Evolutionary conservation across 92 coral and sea anemone genomes (phyloP).

Genomic region (Bergia sp.): DNA sequence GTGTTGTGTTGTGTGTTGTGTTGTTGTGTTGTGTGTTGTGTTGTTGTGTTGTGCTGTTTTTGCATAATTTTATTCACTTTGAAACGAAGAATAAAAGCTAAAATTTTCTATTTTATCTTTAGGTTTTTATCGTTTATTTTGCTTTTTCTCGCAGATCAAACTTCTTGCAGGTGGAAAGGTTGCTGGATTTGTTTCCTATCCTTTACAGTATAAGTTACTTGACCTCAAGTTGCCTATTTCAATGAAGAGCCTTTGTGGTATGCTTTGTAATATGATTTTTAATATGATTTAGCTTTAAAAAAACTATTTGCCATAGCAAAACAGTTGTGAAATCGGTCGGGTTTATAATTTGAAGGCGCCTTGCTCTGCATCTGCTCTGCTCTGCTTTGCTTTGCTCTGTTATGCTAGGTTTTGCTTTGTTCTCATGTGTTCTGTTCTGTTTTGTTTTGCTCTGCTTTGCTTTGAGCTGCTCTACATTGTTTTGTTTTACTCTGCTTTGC

Average conservation of each 20-base stretch:
- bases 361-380: background rate
- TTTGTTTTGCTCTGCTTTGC: too few species aligned
- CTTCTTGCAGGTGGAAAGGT: slow-evolving; percentile 48
- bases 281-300: background rate
- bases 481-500: too few species aligned
- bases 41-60: too few species aligned
- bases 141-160: slow-evolving; percentile 32
- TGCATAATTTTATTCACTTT: too few species aligned
- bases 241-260: slow-evolving; percentile 44
- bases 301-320: too few species aligned
- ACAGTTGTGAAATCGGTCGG: background rate
- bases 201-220: slow-evolving; percentile 34
- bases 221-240: slow-evolving; percentile 42
- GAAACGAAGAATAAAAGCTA: background rate
- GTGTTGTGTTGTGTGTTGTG: too few species aligned
- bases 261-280: background rate
- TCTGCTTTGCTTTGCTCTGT: too few species aligned
- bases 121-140: background rate
- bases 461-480: too few species aligned
- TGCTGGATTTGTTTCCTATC: slow-evolving; percentile 25
- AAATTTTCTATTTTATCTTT: background rate
- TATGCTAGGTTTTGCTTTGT: too few species aligned
- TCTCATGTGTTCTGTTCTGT: too few species aligned
- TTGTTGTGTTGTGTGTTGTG: too few species aligned
- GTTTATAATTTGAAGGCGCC: background rate